Percentiles rank a stretch among this genome's conserved stretches.
Conservation (phyloP, 2,113 vertebrate genomes). For the Psilopogon haemacephalus region DNA sequence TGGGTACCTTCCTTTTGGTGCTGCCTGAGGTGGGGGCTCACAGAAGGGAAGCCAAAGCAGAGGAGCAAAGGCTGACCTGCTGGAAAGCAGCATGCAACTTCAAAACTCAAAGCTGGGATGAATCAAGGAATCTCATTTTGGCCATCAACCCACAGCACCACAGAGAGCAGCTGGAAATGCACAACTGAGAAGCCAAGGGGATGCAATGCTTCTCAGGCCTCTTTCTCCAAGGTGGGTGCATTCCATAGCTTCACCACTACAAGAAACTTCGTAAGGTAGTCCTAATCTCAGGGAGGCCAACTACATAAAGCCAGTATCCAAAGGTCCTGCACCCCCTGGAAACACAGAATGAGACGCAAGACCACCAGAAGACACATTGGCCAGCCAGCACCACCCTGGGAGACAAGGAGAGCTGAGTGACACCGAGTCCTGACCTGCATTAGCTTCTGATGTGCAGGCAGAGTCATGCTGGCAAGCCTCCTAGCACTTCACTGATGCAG, state of each 20-base stretch:
- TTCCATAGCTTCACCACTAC: not conserved
- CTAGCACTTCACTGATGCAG: not conserved
- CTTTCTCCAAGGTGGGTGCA: not conserved
- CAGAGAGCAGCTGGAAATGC: not conserved
- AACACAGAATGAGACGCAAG: rapidly evolving
- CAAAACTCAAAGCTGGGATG: not conserved
- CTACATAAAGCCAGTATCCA: not conserved
- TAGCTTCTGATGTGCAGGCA: not conserved
- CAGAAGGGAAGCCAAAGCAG: not conserved
- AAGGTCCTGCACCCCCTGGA: not conserved
- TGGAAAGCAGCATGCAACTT: rapidly evolving
- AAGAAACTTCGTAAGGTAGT: not conserved
- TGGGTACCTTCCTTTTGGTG: not conserved
- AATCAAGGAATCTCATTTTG: not conserved
- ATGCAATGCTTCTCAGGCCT: not conserved
- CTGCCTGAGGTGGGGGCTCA: not conserved
- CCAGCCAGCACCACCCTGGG: not conserved
- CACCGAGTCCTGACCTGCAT: not conserved
- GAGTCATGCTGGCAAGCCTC: not conserved
- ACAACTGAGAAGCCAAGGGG: not conserved
- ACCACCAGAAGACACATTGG: not conserved
- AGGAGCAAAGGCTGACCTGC: not conserved
- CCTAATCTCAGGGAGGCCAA: not conserved
- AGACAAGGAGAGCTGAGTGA: not conserved
- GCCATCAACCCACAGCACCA: rapidly evolving